These are phyloP conservation scores for Glaucomys volans DNA, from an alignment of 2,113 vertebrate species.

Conservation along the genomic window DNA sequence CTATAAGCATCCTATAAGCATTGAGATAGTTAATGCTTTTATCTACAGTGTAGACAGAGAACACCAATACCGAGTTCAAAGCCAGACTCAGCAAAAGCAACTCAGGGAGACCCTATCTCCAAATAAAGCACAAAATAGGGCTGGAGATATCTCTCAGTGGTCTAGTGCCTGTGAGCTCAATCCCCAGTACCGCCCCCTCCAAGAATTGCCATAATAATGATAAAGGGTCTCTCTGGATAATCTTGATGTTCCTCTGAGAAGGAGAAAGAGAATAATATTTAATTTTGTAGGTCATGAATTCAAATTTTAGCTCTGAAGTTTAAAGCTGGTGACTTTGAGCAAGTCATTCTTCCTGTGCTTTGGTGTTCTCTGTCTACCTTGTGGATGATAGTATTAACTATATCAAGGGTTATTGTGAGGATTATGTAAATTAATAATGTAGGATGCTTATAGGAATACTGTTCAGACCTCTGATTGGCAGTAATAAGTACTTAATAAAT, in stretches of 20 bases:
- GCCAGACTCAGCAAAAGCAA: too few species aligned
- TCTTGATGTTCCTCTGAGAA: not conserved
- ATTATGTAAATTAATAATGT: not conserved
- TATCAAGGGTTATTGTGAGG: not conserved
- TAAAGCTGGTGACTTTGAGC: not conserved
- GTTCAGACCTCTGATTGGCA: not conserved
- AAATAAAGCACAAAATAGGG: too few species aligned
- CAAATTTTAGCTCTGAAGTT: not conserved
- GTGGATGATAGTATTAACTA: not conserved
- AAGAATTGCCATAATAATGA: not conserved
- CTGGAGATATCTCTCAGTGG: too few species aligned
- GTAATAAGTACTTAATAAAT: conserved; percentile 31
- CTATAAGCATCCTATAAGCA: too few species aligned
- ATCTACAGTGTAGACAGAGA: too few species aligned
- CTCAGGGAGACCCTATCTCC: too few species aligned
- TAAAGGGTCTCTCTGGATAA: not conserved
- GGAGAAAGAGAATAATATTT: not conserved
- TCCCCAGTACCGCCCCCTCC: too few species aligned
- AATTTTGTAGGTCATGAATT: conserved; percentile 39
- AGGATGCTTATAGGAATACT: not conserved
- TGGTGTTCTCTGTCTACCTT: not conserved
- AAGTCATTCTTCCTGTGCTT: not conserved
- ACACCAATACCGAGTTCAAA: too few species aligned
- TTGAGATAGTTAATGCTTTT: too few species aligned
- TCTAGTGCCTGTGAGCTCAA: too few species aligned